phyloP scores from a whole-genome alignment of 2,888 invertebrate species.

The Spisula subtruncata region DNA sequence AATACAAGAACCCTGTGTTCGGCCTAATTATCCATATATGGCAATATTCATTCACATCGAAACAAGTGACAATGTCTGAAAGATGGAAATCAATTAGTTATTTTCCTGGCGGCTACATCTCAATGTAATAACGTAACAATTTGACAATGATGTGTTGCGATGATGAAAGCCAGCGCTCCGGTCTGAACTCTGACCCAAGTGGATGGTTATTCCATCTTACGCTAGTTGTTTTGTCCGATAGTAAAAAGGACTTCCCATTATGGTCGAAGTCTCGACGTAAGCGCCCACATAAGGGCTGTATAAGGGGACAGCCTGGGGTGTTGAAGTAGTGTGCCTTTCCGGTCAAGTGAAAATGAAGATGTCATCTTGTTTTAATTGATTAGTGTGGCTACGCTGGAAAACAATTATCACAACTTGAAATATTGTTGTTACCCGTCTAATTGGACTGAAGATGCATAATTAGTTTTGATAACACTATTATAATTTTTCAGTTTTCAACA shows the following conservation, averaged over 20 bases:
- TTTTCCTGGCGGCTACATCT: background rate
- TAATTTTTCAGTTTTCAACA: background rate
- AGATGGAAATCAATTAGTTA: conserved; percentile 19
- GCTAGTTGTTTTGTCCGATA: conserved; percentile 5
- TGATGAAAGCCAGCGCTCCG: conserved; percentile 44
- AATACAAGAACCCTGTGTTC: conserved; percentile 5
- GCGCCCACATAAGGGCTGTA: conserved; percentile 19
- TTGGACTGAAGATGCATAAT: background rate
- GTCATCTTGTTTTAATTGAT: conserved; percentile 35
- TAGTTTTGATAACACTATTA: background rate
- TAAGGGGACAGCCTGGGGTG: conserved; percentile 40
- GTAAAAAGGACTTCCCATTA: conserved; percentile 40
- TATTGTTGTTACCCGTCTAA: background rate
- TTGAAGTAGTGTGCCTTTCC: conserved; percentile 40
- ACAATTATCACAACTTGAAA: background rate
- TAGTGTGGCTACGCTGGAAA: background rate
- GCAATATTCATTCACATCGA: background rate
- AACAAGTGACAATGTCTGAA: conserved; percentile 2
- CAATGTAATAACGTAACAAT: conserved; percentile 35
- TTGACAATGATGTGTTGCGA: conserved; percentile 43
- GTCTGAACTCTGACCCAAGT: conserved; percentile 39
- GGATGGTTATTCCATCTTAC: conserved; percentile 41
- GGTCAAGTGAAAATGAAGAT: conserved; percentile 48
- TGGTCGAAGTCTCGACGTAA: background rate
- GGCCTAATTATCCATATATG: conserved; percentile 25